Evolutionary conservation across 2,113 vertebrate species (phyloP).

Genomic region (Cercocebus atys): DNA sequence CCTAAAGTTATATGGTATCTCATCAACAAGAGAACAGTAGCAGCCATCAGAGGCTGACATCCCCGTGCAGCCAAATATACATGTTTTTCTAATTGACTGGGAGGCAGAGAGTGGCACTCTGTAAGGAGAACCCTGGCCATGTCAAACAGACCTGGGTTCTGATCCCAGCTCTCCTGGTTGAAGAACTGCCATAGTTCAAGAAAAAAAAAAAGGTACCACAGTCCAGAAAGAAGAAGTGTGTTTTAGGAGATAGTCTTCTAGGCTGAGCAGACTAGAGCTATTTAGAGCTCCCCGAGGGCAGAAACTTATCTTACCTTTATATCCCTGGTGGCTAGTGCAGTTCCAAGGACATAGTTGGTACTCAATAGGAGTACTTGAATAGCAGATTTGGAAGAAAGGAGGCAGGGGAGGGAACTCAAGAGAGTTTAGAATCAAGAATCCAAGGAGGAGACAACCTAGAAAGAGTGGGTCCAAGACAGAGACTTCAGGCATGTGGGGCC

Average conservation of each 20-base stretch:
- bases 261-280: background rate
- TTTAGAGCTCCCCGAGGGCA: background rate
- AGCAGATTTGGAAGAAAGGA: background rate
- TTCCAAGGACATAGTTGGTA: background rate
- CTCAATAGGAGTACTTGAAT: background rate
- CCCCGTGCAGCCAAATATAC: background rate
- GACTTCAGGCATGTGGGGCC: background rate
- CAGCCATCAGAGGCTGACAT: background rate
- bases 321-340: background rate
- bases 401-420: background rate
- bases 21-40: background rate
- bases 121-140: background rate
- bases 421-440: constrained; percentile 28
- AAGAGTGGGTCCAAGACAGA: background rate
- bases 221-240: background rate
- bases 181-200: background rate
- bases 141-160: background rate
- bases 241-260: background rate
- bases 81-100: background rate
- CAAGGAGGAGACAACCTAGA: background rate
- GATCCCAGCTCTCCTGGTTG: background rate
- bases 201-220: background rate
- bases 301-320: background rate
- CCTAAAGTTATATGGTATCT: background rate
- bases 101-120: background rate